Evolutionary conservation across 2,888 invertebrate genomes (phyloP), one percentile per base, ranked within the genome.

Genomic region (Callyntrura sp.): DNA sequence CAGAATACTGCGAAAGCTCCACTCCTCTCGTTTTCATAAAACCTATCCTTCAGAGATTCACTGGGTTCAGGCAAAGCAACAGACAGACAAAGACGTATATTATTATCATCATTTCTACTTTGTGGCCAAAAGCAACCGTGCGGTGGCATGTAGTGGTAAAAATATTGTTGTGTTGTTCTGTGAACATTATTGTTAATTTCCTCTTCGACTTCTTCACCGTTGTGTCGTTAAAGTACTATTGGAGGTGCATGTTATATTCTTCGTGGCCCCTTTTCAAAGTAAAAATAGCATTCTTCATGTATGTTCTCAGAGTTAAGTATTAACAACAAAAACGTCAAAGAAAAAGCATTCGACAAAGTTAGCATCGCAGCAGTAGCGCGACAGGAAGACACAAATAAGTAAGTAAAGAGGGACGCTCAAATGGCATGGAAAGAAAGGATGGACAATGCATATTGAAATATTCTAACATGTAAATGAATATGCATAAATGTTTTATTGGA

Each of bases 241-340:
- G 48, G 73, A 23, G 48, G 73, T 73, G n/a, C n/a, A 51, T 73
- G 23, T 73, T 73, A 14, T 51, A 73, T 73, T 70, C 51, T 51
- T 73, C 9, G 48, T 23, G 45, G 12, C 51, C 51, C 20, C 73
- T 14, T 51, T 51, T 25, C n/a, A n/a, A n/a, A n/a, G n/a, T n/a
- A n/a, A n/a, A n/a, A n/a, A n/a, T n/a, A n/a, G n/a, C 20, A 73
- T 73, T 73, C 48, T 25, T 73, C 51, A n/a, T 73, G 48, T 45
- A 20, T 70, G 20, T 11, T 45, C 17, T 12, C 20, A 48, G n/a
- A n/a, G n/a, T n/a, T n/a, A n/a, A n/a, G n/a, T n/a, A n/a, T n/a
- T n/a, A n/a, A n/a, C n/a, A n/a, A n/a, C n/a, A n/a, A n/a, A n/a
- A n/a, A n/a, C n/a, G n/a, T n/a, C n/a, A n/a, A n/a, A n/a, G n/a